phyloP scores from a whole-genome alignment of 1,140 invertebrate genomes.

The Penaeus vannamei region DNA sequence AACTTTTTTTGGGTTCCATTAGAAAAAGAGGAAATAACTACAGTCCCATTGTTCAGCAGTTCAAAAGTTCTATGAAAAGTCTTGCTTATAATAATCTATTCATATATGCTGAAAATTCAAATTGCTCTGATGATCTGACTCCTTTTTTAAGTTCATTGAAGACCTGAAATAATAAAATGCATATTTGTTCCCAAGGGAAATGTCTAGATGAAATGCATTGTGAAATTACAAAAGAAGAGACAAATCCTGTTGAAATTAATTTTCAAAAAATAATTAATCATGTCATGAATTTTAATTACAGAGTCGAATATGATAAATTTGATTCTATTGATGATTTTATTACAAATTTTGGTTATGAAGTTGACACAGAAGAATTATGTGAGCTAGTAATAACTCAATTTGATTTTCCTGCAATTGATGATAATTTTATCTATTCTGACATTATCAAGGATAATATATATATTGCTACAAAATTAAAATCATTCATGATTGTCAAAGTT shows the following conservation, averaged over 20 bases:
- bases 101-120: neutral
- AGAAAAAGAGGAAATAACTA: constrained; percentile 39
- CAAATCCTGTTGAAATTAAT: neutral
- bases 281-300: neutral
- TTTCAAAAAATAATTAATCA: neutral
- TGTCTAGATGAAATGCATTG: no score
- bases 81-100: constrained; percentile 26
- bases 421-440: neutral
- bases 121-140: constrained; percentile 35
- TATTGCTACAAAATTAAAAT: neutral
- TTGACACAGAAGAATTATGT: constrained; percentile 13
- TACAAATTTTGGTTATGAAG: constrained; percentile 12
- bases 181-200: neutral
- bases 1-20: constrained; percentile 31
- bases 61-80: constrained; percentile 32
- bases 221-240: no score
- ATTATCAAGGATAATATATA: neutral
- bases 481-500: neutral
- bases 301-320: no score
- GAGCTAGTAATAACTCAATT: no score
- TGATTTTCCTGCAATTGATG: neutral
- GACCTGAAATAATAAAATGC: neutral
- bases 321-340: neutral
- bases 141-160: neutral
- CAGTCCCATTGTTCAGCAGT: constrained; percentile 20